Evolutionary conservation across 2,113 vertebrate species (phyloP).

Genomic region (Crotalus viridis): DNA sequence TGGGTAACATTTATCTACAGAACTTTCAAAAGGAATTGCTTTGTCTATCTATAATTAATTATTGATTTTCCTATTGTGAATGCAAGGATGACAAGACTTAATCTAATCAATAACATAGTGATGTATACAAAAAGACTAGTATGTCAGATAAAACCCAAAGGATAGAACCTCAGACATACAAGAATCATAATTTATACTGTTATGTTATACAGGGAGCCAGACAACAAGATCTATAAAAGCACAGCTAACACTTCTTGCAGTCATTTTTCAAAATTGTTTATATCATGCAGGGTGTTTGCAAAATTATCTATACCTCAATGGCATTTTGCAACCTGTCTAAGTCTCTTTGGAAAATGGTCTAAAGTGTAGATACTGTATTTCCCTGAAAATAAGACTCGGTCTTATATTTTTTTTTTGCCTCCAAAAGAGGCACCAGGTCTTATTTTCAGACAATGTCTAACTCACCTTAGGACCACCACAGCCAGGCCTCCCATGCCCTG

Average conservation of each 20-base stretch:
- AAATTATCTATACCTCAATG: background rate
- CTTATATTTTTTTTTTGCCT: too few species aligned
- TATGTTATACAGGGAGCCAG: conserved; percentile 6
- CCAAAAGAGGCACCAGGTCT: too few species aligned
- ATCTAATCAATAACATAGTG: conserved; percentile 47
- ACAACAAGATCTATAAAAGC: conserved; percentile 34
- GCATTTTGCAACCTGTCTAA: background rate
- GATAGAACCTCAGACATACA: background rate
- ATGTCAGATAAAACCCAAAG: conserved; percentile 57
- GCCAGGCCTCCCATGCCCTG: too few species aligned
- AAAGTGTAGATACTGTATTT: background rate
- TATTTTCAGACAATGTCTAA: too few species aligned
- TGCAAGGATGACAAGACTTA: conserved; percentile 46
- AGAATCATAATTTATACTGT: conserved; percentile 50
- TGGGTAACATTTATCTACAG: background rate
- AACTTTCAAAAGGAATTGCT: conserved; percentile 38
- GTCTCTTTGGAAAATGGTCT: background rate
- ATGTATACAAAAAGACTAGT: conserved; percentile 39
- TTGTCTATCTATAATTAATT: conserved; percentile 67
- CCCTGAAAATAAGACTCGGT: too few species aligned
- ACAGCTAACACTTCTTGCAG: conserved; percentile 46
- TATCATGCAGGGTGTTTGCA: conserved; percentile 1
- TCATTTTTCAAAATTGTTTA: conserved; percentile 43
- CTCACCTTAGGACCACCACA: too few species aligned
- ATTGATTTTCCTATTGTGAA: conserved; percentile 67